These are phyloP conservation scores for Montipora capricornis DNA, from an alignment of 64 coral and sea anemone genomes.

Conservation along the genomic window DNA sequence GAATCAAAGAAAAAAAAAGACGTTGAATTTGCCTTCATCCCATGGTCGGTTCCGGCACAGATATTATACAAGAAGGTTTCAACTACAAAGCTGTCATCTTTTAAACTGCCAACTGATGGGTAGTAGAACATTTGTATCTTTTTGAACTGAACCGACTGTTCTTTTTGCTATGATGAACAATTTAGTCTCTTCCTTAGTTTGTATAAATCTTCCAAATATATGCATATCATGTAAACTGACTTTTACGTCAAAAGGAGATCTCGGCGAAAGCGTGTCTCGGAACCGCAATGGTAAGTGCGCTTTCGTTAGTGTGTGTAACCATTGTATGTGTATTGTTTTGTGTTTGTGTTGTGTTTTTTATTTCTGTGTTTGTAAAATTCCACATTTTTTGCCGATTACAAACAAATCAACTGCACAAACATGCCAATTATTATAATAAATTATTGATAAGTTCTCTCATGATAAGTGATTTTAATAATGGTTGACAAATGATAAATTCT, in stretches of 20 bases:
- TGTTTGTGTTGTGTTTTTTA: background rate
- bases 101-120: conserved; percentile 25
- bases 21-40: background rate
- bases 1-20: conserved; percentile 1
- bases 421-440: too few species aligned
- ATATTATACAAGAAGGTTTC: background rate
- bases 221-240: conserved; percentile 11
- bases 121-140: conserved; percentile 15
- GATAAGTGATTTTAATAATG: too few species aligned
- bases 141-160: background rate
- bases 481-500: too few species aligned
- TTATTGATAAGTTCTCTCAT: too few species aligned
- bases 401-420: background rate
- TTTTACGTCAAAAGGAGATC: background rate
- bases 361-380: conserved; percentile 19
- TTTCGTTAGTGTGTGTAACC: conserved; percentile 33
- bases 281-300: conserved; percentile 36
- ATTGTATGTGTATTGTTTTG: conserved; percentile 14
- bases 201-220: background rate
- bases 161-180: background rate
- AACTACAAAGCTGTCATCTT: conserved; percentile 6
- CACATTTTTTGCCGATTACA: conserved; percentile 11
- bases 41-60: conserved; percentile 10
- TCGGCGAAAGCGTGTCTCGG: background rate
- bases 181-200: background rate